phyloP scores from a whole-genome alignment of 2,113 vertebrate genomes.

The Leucosticte australis region DNA sequence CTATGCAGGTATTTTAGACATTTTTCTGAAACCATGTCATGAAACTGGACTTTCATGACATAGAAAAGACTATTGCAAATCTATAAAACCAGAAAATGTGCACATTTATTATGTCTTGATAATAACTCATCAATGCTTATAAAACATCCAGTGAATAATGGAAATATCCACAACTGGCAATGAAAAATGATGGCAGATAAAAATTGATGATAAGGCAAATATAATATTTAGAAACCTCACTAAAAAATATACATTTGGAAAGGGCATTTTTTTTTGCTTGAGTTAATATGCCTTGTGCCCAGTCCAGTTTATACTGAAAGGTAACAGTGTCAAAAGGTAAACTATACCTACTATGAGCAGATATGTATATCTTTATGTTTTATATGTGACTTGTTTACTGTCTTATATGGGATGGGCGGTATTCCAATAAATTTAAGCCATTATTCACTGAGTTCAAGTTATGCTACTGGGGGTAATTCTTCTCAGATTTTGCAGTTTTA shows the following conservation, averaged over 20 bases:
- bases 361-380: neutral
- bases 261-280: neutral
- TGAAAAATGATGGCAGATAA: neutral
- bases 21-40: neutral
- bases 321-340: neutral
- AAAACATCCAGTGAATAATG: neutral
- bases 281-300: neutral
- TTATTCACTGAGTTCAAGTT: neutral
- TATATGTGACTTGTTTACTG: neutral
- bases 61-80: neutral
- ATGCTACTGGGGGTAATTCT: neutral
- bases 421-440: neutral
- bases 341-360: neutral
- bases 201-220: neutral
- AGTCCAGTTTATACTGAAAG: neutral
- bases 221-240: neutral
- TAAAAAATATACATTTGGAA: neutral
- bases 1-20: neutral
- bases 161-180: neutral
- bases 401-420: neutral
- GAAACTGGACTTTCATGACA: neutral
- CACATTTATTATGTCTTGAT: neutral
- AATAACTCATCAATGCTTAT: neutral
- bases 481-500: neutral
- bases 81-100: neutral